Percentiles rank a stretch among this genome's conserved stretches.
These are phyloP conservation scores for Philonicus albiceps DNA, from an alignment of 2,888 invertebrate species.

Conservation along the genomic window DNA sequence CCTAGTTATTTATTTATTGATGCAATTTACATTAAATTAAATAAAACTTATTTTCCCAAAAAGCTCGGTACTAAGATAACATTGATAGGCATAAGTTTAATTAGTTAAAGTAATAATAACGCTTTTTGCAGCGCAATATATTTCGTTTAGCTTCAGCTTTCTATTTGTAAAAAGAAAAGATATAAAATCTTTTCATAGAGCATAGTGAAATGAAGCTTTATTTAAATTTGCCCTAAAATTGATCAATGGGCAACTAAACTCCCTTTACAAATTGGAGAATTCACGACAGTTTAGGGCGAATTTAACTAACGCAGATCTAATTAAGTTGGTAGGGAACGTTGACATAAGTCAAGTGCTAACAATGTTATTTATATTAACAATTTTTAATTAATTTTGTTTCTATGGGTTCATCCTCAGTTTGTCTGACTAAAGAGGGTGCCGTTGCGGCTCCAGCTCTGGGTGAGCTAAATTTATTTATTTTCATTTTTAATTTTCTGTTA, in stretches of 20 bases:
- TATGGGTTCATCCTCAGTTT: conserved; percentile 55
- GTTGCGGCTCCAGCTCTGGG: conserved; percentile 64
- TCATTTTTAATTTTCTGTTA: conserved; percentile 43
- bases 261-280: background rate
- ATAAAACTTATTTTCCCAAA: background rate
- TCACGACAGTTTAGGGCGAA: background rate
- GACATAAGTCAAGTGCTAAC: conserved; percentile 6
- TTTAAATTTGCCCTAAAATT: background rate
- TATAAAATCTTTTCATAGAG: background rate
- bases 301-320: background rate
- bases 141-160: background rate
- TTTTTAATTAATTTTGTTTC: conserved; percentile 45
- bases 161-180: background rate
- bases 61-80: background rate
- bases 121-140: background rate
- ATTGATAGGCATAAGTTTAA: background rate
- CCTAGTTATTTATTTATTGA: background rate
- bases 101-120: background rate
- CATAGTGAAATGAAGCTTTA: background rate
- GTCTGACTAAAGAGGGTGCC: conserved; percentile 65
- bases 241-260: background rate
- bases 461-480: conserved; percentile 64
- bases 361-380: conserved; percentile 9
- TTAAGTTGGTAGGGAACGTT: background rate
- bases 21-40: background rate